Base-by-base conservation (phyloP, 1,140 invertebrate genomes). In the Proctacanthus coquilletti region DNA sequence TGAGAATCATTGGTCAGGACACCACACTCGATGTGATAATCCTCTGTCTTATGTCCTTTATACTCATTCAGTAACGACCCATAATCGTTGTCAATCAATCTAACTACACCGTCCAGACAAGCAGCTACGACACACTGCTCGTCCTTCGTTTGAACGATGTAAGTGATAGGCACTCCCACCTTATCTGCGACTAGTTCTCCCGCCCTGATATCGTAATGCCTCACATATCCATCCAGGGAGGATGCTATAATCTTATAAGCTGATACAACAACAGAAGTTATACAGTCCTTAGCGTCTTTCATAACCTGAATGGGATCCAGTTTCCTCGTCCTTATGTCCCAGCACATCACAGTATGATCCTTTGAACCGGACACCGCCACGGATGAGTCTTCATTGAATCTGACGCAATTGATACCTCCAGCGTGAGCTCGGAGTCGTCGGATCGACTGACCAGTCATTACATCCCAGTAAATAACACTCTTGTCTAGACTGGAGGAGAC, bases 371-470 rank as follows among this genome's bases (percentile, higher is more conserved):
- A 95, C 9, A 95, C 51, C 2, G 80, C 79, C 46, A 96, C 71
- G 4, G 81, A 75, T 0, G 89, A 94, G 56, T 96, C 87, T 66
- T 97, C 92, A 64, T 96, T 97, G 53, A 87, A 96, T 50, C 74
- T 66, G 0, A 97, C 81, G 60, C 83, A 84, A 39, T 81, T 91
- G 1, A 97, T 80, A 17, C 74, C 71, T 3, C 79, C 80, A n/a
- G 80, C 81, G 66, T 98, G 94, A 13, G 80, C 80, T 49, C 92
- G 67, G 41, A 84, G 79, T 45, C 89, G 75, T 20, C 87, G 64
- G 13, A 91, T 40, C 2, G 84, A 74, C 44, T 83, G 73, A 3
- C 81, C 93, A 84, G 68, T 98, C 84, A 48, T 77, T 63, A 44
- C 88, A 83, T 50, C 84, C 78, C 11, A 92, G 91, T 42, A 82